These are phyloP conservation scores for Eupithecia tripunctaria DNA, from an alignment of 2,888 invertebrate genomes.

Conservation along the genomic window DNA sequence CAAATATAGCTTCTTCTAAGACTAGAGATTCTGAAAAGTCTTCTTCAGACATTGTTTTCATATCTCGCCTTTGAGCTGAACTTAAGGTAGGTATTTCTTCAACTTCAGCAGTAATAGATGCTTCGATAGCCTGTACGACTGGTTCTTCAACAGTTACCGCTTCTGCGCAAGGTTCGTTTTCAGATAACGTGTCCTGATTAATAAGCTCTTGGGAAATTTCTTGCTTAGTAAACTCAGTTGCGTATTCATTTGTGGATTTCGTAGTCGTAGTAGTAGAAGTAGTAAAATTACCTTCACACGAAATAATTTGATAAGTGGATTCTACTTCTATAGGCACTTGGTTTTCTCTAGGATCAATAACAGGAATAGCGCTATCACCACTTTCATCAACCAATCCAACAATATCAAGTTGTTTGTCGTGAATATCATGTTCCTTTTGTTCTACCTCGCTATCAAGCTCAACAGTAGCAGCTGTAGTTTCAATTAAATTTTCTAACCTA, in stretches of 20 bases:
- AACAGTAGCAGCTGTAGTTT: slow-evolving; percentile 23
- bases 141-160: slow-evolving; percentile 1
- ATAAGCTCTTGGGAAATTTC: slow-evolving; percentile 31
- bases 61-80: not conserved
- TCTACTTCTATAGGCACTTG: slow-evolving; percentile 9
- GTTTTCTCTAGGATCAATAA: slow-evolving; percentile 12
- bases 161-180: not conserved
- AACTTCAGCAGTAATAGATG: not conserved
- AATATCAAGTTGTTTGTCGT: not conserved
- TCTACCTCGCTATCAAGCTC: slow-evolving; percentile 9
- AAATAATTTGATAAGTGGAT: not conserved
- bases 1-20: slow-evolving; percentile 85
- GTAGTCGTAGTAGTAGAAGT: slow-evolving; percentile 20
- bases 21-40: slow-evolving; percentile 51
- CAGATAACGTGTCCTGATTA: slow-evolving; percentile 8
- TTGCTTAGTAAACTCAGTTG: slow-evolving; percentile 31
- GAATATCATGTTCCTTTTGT: not conserved
- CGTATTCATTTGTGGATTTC: slow-evolving; percentile 16
- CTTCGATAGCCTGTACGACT: not conserved
- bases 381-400: not conserved
- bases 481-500: slow-evolving; percentile 44
- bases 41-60: slow-evolving; percentile 46
- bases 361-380: slow-evolving; percentile 9
- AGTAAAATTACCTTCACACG: slow-evolving; percentile 13
- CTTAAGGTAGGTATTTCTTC: not conserved